These are phyloP conservation scores for Merluccius polli DNA, from an alignment of 2,797 vertebrate species.

Conservation along the genomic window DNA sequence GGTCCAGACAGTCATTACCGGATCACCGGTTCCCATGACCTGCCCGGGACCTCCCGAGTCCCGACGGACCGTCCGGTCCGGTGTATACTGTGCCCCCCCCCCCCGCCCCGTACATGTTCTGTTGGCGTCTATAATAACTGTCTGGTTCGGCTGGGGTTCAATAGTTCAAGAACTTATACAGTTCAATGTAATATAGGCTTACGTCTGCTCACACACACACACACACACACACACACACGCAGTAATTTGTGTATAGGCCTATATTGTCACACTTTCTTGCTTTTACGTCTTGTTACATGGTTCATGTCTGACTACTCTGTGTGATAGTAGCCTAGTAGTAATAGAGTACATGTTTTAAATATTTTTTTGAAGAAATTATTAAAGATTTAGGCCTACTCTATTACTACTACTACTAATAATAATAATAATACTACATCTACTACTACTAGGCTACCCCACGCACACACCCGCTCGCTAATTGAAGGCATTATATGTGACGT, in stretches of 20 bases:
- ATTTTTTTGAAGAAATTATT: too few relatives aligned
- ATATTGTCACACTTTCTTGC: too few relatives aligned
- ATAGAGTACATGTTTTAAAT: too few relatives aligned
- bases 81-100: neutral
- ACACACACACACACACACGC: neutral
- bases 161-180: too few relatives aligned
- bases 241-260: too few relatives aligned
- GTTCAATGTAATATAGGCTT: too few relatives aligned
- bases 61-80: neutral
- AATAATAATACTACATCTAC: neutral
- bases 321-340: too few relatives aligned
- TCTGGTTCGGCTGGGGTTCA: neutral
- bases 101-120: too few relatives aligned
- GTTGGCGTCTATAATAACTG: neutral
- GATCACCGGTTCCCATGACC: constrained; percentile 1
- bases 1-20: neutral
- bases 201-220: neutral
- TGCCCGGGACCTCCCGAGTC: neutral
- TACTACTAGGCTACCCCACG: too few relatives aligned
- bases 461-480: neutral
- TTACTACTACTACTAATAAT: neutral
- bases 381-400: too few relatives aligned
- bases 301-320: too few relatives aligned
- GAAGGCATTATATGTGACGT: neutral
- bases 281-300: too few relatives aligned